Base-by-base conservation (phyloP, 2,888 invertebrate species). In the Shargacucullia verbasci region DNA sequence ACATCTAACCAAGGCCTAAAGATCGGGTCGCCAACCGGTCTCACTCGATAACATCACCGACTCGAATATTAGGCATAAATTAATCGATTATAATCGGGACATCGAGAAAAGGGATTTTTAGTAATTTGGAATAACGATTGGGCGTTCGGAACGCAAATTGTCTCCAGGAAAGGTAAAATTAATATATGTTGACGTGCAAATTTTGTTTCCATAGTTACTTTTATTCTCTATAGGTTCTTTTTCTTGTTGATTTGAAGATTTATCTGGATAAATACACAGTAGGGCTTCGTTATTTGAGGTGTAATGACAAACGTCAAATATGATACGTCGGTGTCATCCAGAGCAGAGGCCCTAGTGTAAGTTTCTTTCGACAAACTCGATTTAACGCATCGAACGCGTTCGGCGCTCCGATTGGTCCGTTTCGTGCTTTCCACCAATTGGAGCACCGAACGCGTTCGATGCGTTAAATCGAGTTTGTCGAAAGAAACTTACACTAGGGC, bases 31-130 rank as follows among this genome's bases (percentile, higher is more conserved):
- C 38, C 20, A 70, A 81, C 81, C 79, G 79, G 82, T 80, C 76
- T 59, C 73, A 70, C 68, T 71, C 80, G 88, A 89, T 88, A 85
- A 77, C 80, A 87, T 88, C 86, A 77, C 75, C 66, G 64, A 72
- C 76, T 75, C 64, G 48, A 73, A 80, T 81, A 81, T 83, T 82
- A 83, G 82, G 83, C 84, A 89, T 90, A 90, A 88, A 88, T 90
- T 89, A 85, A 83, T 87, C 86, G 89, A 89, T 87, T 89, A 84
- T 78, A 85, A 88, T 86, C 86, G 79, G 74, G 71, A 64, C 58
- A 64, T 70, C 60, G 66, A 64, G 58, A 35, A 41, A 62, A 60
- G 62, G 55, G 52, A 54, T 60, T 62, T 53, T 65, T 58, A 45
- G 43, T 56, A 40, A 63, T 58, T 70, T 52, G 48, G 62, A 59